Evolutionary conservation across 1,140 invertebrate genomes (phyloP), one percentile per base, ranked within the genome.

Genomic region (Pogonomyrmex californicus): DNA sequence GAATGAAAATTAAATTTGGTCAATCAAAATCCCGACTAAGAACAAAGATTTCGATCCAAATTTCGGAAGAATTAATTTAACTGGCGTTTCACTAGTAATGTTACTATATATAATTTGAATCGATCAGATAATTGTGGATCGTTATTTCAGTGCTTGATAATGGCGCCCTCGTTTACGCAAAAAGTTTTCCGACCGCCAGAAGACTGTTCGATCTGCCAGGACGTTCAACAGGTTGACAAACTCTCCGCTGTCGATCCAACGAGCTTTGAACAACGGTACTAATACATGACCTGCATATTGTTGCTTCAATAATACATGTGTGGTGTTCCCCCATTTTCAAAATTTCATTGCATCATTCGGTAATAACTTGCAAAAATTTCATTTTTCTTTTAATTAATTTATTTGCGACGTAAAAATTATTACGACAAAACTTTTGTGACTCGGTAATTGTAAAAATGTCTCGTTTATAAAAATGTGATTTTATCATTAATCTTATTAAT

Each of bases 161-260:
- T 96, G 44, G 94, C 97, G 91, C 96, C 97, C 1, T 93, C 96
- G 6, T 88, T 96, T 30, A 89, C 97, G 17, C 95, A 96, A 33
- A 97, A 97, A 90, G 93, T 96, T 12, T 96, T 98, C 91, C 96
- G 98, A 1, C 96, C 97, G 4, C 97, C 97, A 0, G 97, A 97
- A 92, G 96, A 97, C 89, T 98, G 98, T 93, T 96, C 96, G 14
- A 97, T 98, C 92, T 98, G 98, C 92, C 86, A 91, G 49, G 96
- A 96, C 88, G 92, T 98, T 44, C 94, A 95, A 79, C 92, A 96
- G 92, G 96, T 98, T 44, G 95, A 96, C 49, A 96, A 97, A 86
- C 94, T 98, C 0, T 91, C 95, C 0, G 96, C 97, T 85, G 96
- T 98, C 41, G 96, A 97, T 7, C 95, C 96, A 0, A 93, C 95